These are phyloP conservation scores for Brachionus asplanchnoidis DNA, from an alignment of 1,140 invertebrate species.

Conservation along the genomic window DNA sequence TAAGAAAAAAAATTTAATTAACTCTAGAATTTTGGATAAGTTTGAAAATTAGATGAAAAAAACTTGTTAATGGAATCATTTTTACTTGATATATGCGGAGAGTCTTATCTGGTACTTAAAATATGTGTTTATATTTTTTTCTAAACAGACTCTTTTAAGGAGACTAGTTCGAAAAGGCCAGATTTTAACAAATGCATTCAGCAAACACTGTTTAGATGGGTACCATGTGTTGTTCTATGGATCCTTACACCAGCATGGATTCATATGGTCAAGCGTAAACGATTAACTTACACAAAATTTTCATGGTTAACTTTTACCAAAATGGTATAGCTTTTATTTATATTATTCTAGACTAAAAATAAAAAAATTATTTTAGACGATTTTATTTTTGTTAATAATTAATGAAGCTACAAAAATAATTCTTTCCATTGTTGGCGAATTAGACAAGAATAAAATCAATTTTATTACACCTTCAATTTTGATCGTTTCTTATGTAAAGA, in stretches of 20 bases:
- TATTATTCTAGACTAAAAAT: not conserved
- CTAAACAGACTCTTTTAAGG: not conserved
- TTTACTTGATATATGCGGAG: not conserved
- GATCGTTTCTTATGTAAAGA: not conserved
- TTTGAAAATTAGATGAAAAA: not conserved
- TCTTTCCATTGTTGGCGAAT: not conserved
- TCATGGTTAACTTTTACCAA: not conserved
- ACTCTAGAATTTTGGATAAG: not conserved
- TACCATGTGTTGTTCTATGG: not conserved
- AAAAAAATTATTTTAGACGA: not conserved
- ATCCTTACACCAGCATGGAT: not conserved
- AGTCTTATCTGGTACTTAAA: not conserved
- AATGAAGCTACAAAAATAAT: not conserved
- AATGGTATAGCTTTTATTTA: not conserved
- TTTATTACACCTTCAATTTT: not conserved
- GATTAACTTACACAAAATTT: not conserved
- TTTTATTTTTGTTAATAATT: slow-evolving; percentile 28
- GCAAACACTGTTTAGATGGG: not conserved
- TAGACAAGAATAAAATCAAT: not conserved
- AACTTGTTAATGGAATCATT: not conserved
- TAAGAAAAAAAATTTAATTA: not conserved
- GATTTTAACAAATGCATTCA: slow-evolving; percentile 18
- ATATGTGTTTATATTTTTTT: not conserved
- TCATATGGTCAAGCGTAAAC: slow-evolving; percentile 19
- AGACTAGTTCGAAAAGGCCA: not conserved